Evolutionary conservation across 2,113 vertebrate genomes (phyloP), one percentile per base, ranked within the genome.

Genomic region (Laticauda colubrina): DNA sequence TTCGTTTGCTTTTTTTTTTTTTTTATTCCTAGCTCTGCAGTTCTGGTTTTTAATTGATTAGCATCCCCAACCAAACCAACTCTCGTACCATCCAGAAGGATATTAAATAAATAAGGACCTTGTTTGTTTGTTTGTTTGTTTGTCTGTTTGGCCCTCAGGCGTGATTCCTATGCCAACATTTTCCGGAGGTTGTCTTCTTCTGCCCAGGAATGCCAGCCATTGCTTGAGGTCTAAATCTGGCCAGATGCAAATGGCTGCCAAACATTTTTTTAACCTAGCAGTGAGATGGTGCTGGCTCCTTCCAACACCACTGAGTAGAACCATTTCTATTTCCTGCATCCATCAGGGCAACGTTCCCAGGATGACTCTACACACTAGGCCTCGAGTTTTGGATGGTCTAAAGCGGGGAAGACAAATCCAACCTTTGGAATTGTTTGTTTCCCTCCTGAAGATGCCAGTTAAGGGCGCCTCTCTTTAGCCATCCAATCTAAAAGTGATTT

Each of bases 381-480:
- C 8, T 86, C 55, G 29, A 26, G 34, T 57, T 59, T 18, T 14
- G 53, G 43, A 51, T 56, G 39, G 23, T 11, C 2, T 51, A 55
- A 87, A 87, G 81, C 29, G 18, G 55, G 21, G 54, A 93, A 26
- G 15, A 43, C 34, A 24, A 64, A 34, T 10, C 56, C 29, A 87
- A 90, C 85, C 89, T 9, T 34, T 29, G 54, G 54, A 12, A 61
- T 24, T 23, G 43, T 87, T 54, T 29, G 5, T 56, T 87, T 92
- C 3, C 9, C 4, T 75, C 69, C n/a, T 75, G 24, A 85, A 69
- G 34, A 18, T 75, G n/a, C 14, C n/a, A 39, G n/a, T 75, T 18
- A 34, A 14, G 92, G 94, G 87, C 64, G 59, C 45, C 91, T 95
- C 93, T 91, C 85, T 95, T 95, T 89, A 92, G 93, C 85, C 56